A percentile compares a stretch with the other conserved stretches of the same genome.
Evolutionary conservation across 2,113 vertebrate genomes (phyloP).

Genomic region (Bombycilla garrulus): DNA sequence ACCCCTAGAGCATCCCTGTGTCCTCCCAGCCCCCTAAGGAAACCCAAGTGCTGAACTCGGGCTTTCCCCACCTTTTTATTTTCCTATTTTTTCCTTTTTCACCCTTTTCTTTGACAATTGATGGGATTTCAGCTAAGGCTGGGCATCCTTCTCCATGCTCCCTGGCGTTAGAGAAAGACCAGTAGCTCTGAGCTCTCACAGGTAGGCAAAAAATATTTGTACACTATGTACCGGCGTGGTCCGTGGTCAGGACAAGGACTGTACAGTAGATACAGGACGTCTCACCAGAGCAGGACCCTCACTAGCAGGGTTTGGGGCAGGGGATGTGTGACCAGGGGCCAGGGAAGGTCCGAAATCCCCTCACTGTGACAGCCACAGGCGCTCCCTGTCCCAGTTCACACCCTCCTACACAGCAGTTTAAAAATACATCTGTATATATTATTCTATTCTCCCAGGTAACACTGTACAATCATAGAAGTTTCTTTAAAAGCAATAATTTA

Average conservation of each 20-base stretch:
- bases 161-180: neutral
- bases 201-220: slow-evolving; percentile 59
- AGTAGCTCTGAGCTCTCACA: slow-evolving; percentile 31
- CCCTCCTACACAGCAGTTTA: slow-evolving; percentile 14
- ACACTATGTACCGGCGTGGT: slow-evolving; percentile 7
- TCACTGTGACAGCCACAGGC: neutral
- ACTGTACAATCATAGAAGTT: slow-evolving; percentile 70
- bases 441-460: slow-evolving; percentile 65
- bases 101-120: neutral
- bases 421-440: slow-evolving; percentile 70
- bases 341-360: neutral
- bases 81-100: fast-evolving
- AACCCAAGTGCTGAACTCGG: neutral
- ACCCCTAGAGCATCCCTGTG: neutral
- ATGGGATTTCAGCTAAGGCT: neutral
- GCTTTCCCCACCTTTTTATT: neutral
- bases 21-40: neutral
- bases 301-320: neutral
- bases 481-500: slow-evolving; percentile 72
- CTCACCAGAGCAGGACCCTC: slow-evolving; percentile 13
- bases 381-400: neutral
- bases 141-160: neutral
- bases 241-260: slow-evolving; percentile 42
- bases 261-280: slow-evolving; percentile 13
- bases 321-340: neutral